phyloP scores from a whole-genome alignment of 2,888 invertebrate species.

The Cosmopolites sordidus region DNA sequence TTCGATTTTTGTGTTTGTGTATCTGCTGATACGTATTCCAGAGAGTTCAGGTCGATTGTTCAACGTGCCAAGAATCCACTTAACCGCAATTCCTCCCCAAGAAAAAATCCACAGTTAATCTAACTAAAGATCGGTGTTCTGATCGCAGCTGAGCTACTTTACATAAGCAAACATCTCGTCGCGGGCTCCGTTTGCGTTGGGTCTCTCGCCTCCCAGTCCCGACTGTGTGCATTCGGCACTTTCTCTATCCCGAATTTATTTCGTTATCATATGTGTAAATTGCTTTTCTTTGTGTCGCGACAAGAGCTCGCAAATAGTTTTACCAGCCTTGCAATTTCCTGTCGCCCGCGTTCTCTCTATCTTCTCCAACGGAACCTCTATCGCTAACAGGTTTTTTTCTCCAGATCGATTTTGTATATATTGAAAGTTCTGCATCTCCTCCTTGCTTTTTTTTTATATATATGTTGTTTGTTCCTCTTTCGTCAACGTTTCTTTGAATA shows the following conservation, averaged over 20 bases:
- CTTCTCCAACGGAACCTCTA: neutral
- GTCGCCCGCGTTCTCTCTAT: slow-evolving; percentile 4
- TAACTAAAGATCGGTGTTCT: too few relatives aligned
- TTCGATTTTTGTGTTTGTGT: too few relatives aligned
- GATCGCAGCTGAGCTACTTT: neutral
- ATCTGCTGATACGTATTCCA: too few relatives aligned
- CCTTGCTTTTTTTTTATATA: too few relatives aligned
- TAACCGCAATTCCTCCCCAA: too few relatives aligned
- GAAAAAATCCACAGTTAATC: too few relatives aligned
- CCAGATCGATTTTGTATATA: too few relatives aligned
- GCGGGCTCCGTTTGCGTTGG: neutral
- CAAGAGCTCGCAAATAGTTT: slow-evolving; percentile 21
- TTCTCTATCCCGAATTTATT: slow-evolving; percentile 27
- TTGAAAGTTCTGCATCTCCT: too few relatives aligned
- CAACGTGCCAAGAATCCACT: too few relatives aligned
- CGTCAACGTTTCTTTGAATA: too few relatives aligned
- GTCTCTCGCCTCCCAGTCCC: neutral
- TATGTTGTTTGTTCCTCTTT: too few relatives aligned
- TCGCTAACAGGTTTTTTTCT: slow-evolving; percentile 2
- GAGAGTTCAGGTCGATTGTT: too few relatives aligned
- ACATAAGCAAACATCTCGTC: neutral
- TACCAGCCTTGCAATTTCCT: slow-evolving; percentile 25
- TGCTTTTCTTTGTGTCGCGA: slow-evolving; percentile 31
- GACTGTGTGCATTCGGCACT: neutral
- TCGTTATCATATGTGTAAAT: slow-evolving; percentile 32